Conservation (phyloP, 2,888 invertebrate genomes). For the Caenorhabditis panamensis region DNA sequence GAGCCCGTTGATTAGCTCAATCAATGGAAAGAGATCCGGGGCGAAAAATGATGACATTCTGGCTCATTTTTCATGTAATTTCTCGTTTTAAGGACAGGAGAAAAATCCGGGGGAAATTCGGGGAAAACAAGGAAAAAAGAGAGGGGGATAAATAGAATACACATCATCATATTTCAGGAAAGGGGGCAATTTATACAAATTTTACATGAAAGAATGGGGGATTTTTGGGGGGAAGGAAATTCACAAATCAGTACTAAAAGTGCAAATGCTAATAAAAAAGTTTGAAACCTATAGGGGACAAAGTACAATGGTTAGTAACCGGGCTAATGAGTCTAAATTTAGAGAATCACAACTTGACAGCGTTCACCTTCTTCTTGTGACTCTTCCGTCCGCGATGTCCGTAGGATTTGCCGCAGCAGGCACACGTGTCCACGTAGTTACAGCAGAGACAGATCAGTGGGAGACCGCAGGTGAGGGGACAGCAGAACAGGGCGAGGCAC, state of each 20-base stretch:
- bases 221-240: not conserved
- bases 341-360: slow-evolving; percentile 29
- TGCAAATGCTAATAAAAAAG: too few species aligned
- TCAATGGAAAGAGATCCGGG: slow-evolving; percentile 14
- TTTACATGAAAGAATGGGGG: not conserved
- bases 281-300: too few species aligned
- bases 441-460: slow-evolving; percentile 42
- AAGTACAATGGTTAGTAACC: not conserved
- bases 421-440: slow-evolving; percentile 53
- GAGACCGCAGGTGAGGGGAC: slow-evolving; percentile 45
- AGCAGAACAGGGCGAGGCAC: slow-evolving; percentile 35
- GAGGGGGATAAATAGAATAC: too few species aligned
- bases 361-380: slow-evolving; percentile 51
- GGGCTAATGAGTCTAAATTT: not conserved
- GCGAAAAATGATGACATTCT: slow-evolving; percentile 44
- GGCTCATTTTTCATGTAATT: slow-evolving; percentile 15
- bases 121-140: too few species aligned
- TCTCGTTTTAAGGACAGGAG: slow-evolving; percentile 1
- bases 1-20: slow-evolving; percentile 30
- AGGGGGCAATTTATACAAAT: slow-evolving; percentile 18
- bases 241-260: not conserved
- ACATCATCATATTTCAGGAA: slow-evolving; percentile 2
- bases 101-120: not conserved
- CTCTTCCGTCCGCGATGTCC: slow-evolving; percentile 54
- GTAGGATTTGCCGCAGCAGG: slow-evolving; percentile 44